Evolutionary conservation across 2,797 vertebrate genomes (phyloP), one percentile per base, ranked within the genome.

Genomic region (Staurois parvus): DNA sequence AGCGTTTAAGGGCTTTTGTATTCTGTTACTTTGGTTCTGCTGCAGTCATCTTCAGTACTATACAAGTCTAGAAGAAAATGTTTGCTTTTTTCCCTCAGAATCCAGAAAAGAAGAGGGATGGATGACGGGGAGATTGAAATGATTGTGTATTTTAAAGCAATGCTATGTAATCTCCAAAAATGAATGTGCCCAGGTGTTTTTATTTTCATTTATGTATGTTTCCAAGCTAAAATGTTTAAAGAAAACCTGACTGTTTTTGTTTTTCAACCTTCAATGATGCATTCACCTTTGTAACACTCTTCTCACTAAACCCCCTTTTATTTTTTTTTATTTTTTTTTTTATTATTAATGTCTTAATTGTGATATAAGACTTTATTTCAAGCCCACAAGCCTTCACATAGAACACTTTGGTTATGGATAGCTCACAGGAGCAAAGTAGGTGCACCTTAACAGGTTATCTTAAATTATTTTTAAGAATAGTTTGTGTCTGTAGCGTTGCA

Each of bases 1-100:
- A 72, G n/a, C 12, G 28, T 84, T 29, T n/a, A 79, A 78, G 85
- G 85, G 80, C 80, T 83, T 73, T 74, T 34, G 64, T 78, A 52
- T 67, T 76, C 62, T 70, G n/a, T 75, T 28, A 17, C 42, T 74
- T 74, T 30, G 30, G 5, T 42, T 78, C 8, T 42, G 26, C 45
- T 83, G 30, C 69, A 79, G 32, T 29, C 42, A 42, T 45, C 62
- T 42, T 73, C 29, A 26, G 26, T 72, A 72, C 72, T 75, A 13
- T 76, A 68, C 32, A 42, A 28, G 28, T 21, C 9, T 66, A 42
- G 32, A 77, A 62, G 42, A 76, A 52, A 56, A 73, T 26, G 21
- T 45, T 66, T 42, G n/a, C 68, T 66, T 4, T 21, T 67, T 52
- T 52, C 13, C 37, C n/a, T 62, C 15, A 28, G n/a, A 52, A 62